These are phyloP conservation scores for Tangara arthus DNA, from an alignment of 2,797 vertebrate genomes.

Conservation along the genomic window DNA sequence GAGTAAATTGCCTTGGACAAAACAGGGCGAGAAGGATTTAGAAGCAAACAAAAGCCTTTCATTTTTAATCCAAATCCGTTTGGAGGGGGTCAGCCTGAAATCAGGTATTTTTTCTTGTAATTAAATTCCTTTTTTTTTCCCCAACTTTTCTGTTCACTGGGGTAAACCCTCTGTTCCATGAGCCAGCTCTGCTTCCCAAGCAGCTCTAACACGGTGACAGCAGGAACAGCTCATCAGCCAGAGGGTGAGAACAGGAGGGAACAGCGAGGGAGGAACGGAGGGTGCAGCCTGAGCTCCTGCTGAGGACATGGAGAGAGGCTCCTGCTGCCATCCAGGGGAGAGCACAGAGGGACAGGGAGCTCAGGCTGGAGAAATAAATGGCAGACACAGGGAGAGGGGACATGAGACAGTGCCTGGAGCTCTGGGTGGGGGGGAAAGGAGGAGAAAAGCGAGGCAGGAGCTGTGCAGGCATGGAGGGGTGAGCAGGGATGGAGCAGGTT, in stretches of 20 bases:
- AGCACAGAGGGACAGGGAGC: background rate
- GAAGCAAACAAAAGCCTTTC: background rate
- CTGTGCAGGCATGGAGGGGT: rapidly evolving
- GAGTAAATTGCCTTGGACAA: background rate
- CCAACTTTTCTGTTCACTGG: background rate
- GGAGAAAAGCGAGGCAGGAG: background rate
- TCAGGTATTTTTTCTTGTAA: background rate
- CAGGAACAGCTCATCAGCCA: background rate
- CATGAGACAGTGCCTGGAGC: background rate
- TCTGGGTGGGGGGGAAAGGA: rapidly evolving
- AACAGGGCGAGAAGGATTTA: background rate
- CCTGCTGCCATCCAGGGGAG: background rate
- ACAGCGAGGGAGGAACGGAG: background rate
- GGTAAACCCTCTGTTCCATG: background rate
- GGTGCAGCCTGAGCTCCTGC: background rate
- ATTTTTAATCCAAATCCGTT: background rate
- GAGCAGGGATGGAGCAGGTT: background rate
- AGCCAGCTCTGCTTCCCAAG: background rate
- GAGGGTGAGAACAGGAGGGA: conserved; percentile 15
- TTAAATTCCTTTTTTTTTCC: background rate
- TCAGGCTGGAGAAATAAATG: background rate
- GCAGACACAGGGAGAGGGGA: background rate
- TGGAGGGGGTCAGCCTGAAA: background rate
- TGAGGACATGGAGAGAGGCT: background rate
- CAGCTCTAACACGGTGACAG: background rate